Percentiles rank a stretch among this genome's conserved stretches.
These are phyloP conservation scores for Sinhomidia bicolor DNA, from an alignment of 2,888 invertebrate species.

Conservation along the genomic window DNA sequence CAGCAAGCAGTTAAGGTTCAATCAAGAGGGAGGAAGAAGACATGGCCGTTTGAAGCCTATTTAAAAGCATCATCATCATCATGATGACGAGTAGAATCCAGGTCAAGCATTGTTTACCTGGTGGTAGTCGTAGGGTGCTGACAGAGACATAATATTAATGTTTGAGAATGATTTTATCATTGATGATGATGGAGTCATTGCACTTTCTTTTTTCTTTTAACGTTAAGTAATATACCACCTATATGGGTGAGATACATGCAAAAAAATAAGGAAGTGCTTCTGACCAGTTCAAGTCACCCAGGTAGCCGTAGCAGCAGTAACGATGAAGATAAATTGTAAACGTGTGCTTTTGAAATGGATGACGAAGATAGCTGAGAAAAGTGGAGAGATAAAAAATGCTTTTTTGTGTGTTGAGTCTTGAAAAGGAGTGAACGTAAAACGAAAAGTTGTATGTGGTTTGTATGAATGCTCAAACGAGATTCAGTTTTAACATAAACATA, in stretches of 20 bases:
- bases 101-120: conserved; percentile 37
- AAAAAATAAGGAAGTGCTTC: not conserved
- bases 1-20: not conserved
- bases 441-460: not conserved
- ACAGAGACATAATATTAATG: too few species aligned
- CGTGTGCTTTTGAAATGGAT: not conserved
- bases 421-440: not conserved
- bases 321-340: too few species aligned
- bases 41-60: conserved; percentile 17
- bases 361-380: not conserved
- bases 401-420: not conserved
- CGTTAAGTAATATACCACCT: too few species aligned
- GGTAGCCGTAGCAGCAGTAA: not conserved
- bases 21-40: conserved; percentile 20
- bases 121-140: not conserved
- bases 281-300: not conserved
- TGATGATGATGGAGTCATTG: conserved; percentile 48
- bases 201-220: conserved; percentile 35
- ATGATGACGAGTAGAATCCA: conserved; percentile 14
- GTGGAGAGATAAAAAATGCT: not conserved
- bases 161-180: not conserved
- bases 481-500: conserved; percentile 19
- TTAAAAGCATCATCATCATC: conserved; percentile 12
- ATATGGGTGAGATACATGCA: too few species aligned
- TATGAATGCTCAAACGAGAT: conserved; percentile 66